A percentile compares a stretch with the other conserved stretches of the same genome.
These are phyloP conservation scores for Nesogale talazaci DNA, from an alignment of 2,113 vertebrate genomes.

Conservation along the genomic window DNA sequence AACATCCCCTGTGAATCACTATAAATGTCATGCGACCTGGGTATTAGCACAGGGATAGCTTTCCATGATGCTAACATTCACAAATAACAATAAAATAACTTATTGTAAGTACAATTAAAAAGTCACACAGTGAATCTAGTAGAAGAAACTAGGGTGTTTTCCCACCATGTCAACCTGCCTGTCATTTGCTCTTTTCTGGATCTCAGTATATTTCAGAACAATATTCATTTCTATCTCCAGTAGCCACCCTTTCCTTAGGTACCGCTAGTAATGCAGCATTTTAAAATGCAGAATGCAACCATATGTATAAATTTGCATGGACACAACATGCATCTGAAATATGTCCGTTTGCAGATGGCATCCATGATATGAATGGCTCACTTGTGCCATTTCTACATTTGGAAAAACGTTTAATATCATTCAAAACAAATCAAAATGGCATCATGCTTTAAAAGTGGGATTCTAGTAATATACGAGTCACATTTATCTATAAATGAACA, in stretches of 20 bases:
- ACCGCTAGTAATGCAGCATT: background rate
- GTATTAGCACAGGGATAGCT: background rate
- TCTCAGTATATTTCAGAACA: background rate
- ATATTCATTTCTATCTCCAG: background rate
- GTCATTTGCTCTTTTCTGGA: background rate
- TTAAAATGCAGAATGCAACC: slow-evolving; percentile 15
- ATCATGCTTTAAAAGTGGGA: slow-evolving; percentile 38
- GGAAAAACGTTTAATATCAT: slow-evolving; percentile 25
- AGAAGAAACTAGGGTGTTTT: background rate
- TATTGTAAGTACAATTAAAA: background rate
- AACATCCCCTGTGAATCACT: background rate
- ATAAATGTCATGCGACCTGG: background rate
- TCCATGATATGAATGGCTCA: background rate
- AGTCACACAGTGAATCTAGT: background rate
- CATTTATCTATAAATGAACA: slow-evolving; percentile 47
- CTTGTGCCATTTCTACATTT: slow-evolving; percentile 4
- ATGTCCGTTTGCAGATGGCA: background rate
- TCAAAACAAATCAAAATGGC: slow-evolving; percentile 30
- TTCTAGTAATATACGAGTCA: slow-evolving; percentile 21
- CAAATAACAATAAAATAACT: background rate
- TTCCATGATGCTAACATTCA: background rate
- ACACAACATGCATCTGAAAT: background rate
- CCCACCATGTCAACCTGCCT: background rate
- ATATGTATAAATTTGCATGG: background rate
- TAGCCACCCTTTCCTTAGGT: background rate